Evolutionary conservation across 2,797 vertebrate species (phyloP), one percentile per base, ranked within the genome.

Genomic region (Coracias cyanogaster): DNA sequence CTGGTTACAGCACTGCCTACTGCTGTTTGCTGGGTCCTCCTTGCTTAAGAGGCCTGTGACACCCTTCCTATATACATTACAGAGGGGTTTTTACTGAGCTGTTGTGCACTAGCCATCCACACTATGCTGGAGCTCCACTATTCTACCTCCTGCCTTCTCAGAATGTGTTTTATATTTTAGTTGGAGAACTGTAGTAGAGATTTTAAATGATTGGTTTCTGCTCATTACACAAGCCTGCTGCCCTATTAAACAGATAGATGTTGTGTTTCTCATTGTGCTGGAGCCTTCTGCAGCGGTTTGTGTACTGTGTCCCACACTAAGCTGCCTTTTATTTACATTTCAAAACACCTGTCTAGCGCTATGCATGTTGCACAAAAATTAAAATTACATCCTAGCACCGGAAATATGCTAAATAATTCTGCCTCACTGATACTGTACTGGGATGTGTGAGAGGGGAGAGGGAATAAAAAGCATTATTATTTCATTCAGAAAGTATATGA

Each of bases 371-470:
- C 70, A 85, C 72, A 84, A 81, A 90, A 94, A 86, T 69, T 88
- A 84, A 84, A 82, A 88, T 70, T 78, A 52, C n/a, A 49, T 55
- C 51, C 67, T 45, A 29, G 46, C 28, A 14, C 22, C 2, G 6
- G 52, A 82, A 86, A 85, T 84, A 60, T 43, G 41, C 51, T 90
- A 81, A 96, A 82, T 94, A 90, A 81, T 96, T 93, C 87, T 93
- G 28, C 69, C 62, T 91, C 14, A 0, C 39, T 86, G 62, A 57
- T 80, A 41, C 25, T 82, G 20, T 19, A 15, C 10, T 72, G 57
- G 54, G 88, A 80, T 65, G 37, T 46, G 12, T 15, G 39, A 90
- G 49, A 81, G n/a, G 19, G 11, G 21, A 86, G 22, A 82, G 16
- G 15, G 60, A 61, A 69, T 26, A 33, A 82, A 67, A 85, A 37